Evolutionary conservation across 2,888 invertebrate genomes (phyloP).

Genomic region (Lasius platythorax): DNA sequence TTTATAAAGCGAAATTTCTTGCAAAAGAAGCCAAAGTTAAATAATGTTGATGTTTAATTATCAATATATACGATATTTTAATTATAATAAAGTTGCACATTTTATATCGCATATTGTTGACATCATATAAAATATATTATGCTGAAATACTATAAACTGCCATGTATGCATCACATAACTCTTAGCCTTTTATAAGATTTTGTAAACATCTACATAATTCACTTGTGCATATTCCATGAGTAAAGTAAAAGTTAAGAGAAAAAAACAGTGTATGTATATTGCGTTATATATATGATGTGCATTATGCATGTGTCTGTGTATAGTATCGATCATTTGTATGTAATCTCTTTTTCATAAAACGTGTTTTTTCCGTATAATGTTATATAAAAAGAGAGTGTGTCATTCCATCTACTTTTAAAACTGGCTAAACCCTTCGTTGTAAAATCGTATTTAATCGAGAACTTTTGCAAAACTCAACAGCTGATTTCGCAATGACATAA

Average conservation of each 20-base stretch:
- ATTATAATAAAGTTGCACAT: constrained; percentile 23
- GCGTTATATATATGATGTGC: neutral
- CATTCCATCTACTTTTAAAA: constrained; percentile 12
- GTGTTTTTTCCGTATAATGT: constrained; percentile 40
- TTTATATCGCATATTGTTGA: neutral
- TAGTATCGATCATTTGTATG: constrained; percentile 61
- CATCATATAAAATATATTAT: neutral
- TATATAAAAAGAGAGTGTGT: neutral
- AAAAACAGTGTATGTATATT: neutral
- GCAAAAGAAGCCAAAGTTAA: neutral
- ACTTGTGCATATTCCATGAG: constrained; percentile 20
- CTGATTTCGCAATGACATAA: neutral
- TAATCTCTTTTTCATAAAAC: constrained; percentile 58
- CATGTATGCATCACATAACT: constrained; percentile 3
- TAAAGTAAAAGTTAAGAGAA: neutral
- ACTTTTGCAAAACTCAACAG: neutral
- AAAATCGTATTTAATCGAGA: neutral
- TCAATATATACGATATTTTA: constrained; percentile 7
- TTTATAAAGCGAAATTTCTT: neutral
- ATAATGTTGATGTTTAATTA: constrained; percentile 14
- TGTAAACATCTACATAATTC: constrained; percentile 32
- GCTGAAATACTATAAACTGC: constrained; percentile 27
- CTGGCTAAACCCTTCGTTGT: neutral
- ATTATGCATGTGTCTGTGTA: neutral
- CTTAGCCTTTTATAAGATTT: constrained; percentile 30